Base-by-base conservation (phyloP, 1,140 invertebrate genomes). In the Helicoverpa zea region DNA sequence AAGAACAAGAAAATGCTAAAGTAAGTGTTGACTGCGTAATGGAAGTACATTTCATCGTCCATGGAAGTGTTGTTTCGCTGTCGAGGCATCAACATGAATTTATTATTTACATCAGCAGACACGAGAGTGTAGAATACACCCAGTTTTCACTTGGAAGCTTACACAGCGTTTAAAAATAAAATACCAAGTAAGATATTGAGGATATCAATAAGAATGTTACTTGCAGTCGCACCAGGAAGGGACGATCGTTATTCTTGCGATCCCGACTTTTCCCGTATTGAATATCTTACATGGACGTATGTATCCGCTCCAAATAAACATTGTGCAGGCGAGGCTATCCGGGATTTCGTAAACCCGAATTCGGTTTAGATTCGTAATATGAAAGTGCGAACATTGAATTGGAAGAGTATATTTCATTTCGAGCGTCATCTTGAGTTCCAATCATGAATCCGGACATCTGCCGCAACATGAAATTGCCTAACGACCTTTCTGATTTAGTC, bases 271-370 rank as follows among this genome's bases (percentile, higher is more conserved):
- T 72, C 76, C 64, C 63, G 81, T 82, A 84, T 86, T 81, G 79
- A 79, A 86, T 81, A 30, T 83, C 79, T 86, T 83, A 79, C 79
- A 84, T 79, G 83, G 81, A 83, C 82, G 30, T 79, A 64, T 77
- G 80, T 70, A 70, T 81, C 49, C 63, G 59, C 68, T 82, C 73
- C 81, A 77, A 63, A 79, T 81, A 82, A 78, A 80, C 70, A 75
- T 75, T 79, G 54, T 63, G 23, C 56, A 47, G 35, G 23, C 51
- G 58, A 35, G 52, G 43, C 58, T 61, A 64, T 52, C 47, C 49
- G 52, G 30, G 51, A 74, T 74, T 74, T n/a, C 68, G 51, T 54
- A 35, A 72, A 54, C 18, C 12, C 61, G 23, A 64, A 49, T 77
- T 49, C 52, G 29, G 47, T 23, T 43, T 13, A 35, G 13, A 66